Evolutionary conservation across 2,797 vertebrate genomes (phyloP).

Genomic region (Ptychobarbus kaznakovi): DNA sequence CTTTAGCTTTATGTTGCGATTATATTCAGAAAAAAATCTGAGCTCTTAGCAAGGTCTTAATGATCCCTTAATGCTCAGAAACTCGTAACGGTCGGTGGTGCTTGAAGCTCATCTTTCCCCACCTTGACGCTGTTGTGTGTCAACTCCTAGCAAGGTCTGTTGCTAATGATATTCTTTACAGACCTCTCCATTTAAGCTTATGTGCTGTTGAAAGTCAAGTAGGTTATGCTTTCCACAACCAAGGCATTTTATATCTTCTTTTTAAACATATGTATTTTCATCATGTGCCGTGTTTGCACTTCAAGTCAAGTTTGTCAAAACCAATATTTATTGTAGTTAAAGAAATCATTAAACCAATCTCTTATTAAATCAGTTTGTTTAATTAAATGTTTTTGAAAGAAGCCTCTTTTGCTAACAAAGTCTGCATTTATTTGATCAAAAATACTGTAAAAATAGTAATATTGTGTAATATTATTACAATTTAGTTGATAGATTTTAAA

Average conservation of each 20-base stretch:
- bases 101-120: constrained; percentile 59
- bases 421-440: neutral
- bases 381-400: neutral
- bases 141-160: constrained; percentile 70
- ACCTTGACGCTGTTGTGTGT: constrained; percentile 70
- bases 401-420: neutral
- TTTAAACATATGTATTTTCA: neutral
- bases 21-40: constrained; percentile 3
- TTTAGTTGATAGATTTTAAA: neutral
- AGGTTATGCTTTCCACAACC: constrained; percentile 63
- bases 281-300: neutral
- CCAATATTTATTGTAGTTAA: neutral
- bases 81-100: neutral
- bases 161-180: constrained; percentile 74
- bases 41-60: neutral
- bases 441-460: neutral
- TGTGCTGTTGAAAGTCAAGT: constrained; percentile 68
- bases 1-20: constrained; percentile 15
- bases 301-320: neutral
- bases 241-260: constrained; percentile 13
- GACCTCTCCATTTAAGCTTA: constrained; percentile 71
- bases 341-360: neutral
- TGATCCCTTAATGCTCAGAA: neutral
- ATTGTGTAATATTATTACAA: neutral
- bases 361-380: neutral